Percentiles rank a stretch among this genome's conserved stretches.
Conservation (phyloP, 2,797 vertebrate species). For the Arrhamphus sclerolepis region DNA sequence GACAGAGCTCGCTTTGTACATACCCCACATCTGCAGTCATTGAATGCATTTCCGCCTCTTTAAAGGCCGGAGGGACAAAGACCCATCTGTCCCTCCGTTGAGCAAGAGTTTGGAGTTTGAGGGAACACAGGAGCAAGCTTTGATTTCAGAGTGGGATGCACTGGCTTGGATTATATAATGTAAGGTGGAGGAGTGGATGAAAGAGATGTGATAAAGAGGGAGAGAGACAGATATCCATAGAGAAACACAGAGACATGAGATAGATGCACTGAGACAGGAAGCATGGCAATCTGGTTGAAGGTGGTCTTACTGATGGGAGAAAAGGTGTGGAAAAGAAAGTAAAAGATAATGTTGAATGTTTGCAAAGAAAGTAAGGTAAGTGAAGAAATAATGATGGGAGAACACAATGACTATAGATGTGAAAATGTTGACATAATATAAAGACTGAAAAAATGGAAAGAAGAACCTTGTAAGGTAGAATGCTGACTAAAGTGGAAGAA, state of each 20-base stretch:
- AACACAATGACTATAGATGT: constrained; percentile 24
- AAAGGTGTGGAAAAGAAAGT: constrained; percentile 11
- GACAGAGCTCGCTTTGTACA: constrained; percentile 70
- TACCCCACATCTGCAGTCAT: constrained; percentile 76
- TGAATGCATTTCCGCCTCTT: constrained; percentile 75
- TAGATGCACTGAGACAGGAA: no score
- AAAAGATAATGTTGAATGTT: constrained; percentile 1
- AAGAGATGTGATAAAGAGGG: constrained; percentile 43
- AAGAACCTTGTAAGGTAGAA: background rate
- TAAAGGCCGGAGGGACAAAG: constrained; percentile 68
- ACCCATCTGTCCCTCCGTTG: constrained; percentile 58
- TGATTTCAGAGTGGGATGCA: constrained; percentile 72
- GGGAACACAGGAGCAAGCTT: constrained; percentile 66
- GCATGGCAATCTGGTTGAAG: no score
- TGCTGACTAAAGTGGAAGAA: no score
- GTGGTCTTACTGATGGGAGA: background rate
- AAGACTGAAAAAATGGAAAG: constrained; percentile 23
- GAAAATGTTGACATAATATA: constrained; percentile 29
- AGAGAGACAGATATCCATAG: constrained; percentile 21
- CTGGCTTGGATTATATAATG: constrained; percentile 65
- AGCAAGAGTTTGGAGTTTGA: constrained; percentile 49
- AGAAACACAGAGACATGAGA: constrained; percentile 10
- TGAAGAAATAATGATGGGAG: constrained; percentile 12
- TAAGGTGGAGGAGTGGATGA: constrained; percentile 57
- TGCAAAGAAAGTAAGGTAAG: constrained; percentile 9